Conservation (phyloP, 2,888 invertebrate genomes). For the Oithona nana region DNA sequence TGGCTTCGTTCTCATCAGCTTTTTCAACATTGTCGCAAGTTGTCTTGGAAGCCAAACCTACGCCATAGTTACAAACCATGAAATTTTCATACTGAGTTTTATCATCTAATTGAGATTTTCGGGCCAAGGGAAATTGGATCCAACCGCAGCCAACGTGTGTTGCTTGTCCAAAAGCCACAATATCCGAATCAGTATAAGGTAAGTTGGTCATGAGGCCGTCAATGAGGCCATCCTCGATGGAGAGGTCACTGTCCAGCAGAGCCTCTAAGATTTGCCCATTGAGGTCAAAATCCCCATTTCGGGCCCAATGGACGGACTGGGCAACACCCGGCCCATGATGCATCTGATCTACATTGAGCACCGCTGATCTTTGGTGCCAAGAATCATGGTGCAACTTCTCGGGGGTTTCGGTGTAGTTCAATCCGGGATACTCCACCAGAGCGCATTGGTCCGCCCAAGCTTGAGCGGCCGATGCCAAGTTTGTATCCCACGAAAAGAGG, state of each 20-base stretch:
- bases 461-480: background rate
- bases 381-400: background rate
- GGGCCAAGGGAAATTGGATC: background rate
- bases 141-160: constrained; percentile 2
- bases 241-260: background rate
- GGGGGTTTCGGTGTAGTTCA: background rate
- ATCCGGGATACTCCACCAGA: background rate
- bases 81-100: background rate
- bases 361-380: background rate
- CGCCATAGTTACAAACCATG: background rate
- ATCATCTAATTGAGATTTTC: background rate
- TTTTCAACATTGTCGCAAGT: background rate
- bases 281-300: background rate
- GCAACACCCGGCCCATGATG: background rate
- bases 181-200: background rate
- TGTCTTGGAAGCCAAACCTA: background rate
- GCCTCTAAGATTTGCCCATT: background rate
- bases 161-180: background rate
- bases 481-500: background rate
- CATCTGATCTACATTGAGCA: background rate
- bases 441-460: constrained; percentile 4
- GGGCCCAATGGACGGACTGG: background rate
- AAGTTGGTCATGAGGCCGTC: background rate
- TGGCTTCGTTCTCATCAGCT: background rate
- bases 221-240: background rate